Evolutionary conservation across 2,888 invertebrate species (phyloP).

Genomic region (Dastarcus helophoroides): DNA sequence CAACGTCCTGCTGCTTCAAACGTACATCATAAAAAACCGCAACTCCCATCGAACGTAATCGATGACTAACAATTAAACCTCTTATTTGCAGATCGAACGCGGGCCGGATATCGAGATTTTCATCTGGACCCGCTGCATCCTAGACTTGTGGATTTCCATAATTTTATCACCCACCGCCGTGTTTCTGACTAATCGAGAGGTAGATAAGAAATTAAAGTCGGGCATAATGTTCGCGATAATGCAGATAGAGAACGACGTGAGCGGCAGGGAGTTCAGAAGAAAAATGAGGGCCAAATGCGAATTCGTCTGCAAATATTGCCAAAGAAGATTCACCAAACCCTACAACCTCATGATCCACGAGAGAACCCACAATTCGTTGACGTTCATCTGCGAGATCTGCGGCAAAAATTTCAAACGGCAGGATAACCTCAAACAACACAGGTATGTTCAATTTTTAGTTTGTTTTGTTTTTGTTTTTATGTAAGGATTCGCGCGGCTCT

Average conservation of each 20-base stretch:
- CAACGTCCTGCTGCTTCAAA: too few species aligned
- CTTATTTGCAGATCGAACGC: too few species aligned
- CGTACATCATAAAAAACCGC: too few species aligned
- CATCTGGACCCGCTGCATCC: too few species aligned
- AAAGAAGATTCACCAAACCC: conserved; percentile 93
- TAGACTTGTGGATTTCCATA: too few species aligned
- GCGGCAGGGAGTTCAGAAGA: conserved; percentile 75
- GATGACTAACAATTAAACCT: too few species aligned
- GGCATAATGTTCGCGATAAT: conserved; percentile 78
- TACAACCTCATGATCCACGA: conserved; percentile 99
- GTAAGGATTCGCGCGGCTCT: too few species aligned
- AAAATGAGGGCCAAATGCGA: conserved; percentile 91
- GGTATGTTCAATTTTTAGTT: conserved; percentile 48
- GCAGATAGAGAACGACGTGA: conserved; percentile 80
- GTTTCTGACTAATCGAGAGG: conserved; percentile 11
- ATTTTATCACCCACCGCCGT: too few species aligned
- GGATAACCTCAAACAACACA: conserved; percentile 91
- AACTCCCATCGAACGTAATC: too few species aligned
- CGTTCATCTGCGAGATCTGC: conserved; percentile 95
- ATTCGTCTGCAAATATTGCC: conserved; percentile 97
- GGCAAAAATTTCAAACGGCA: conserved; percentile 96
- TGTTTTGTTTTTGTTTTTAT: too few species aligned
- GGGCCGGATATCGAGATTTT: too few species aligned
- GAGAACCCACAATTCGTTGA: conserved; percentile 92
- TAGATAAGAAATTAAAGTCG: conserved; percentile 19